phyloP scores from a whole-genome alignment of 2,888 invertebrate species.

The Nomada ruficornis region DNA sequence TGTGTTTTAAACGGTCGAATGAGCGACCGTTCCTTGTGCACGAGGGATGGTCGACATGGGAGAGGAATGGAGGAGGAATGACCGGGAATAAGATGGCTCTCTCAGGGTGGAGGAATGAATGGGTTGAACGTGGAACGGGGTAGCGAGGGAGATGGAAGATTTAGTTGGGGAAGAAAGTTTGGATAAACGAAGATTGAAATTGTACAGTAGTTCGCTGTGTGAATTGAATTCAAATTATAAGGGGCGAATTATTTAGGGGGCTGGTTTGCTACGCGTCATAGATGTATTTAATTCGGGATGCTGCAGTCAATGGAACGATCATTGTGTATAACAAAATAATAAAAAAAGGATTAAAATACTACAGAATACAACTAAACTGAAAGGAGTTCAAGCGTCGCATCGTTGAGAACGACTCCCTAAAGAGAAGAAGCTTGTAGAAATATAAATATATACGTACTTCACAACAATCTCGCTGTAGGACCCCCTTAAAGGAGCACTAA shows the following conservation, averaged over 20 bases:
- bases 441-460: too few species aligned
- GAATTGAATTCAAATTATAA: neutral
- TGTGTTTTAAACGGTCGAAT: slow-evolving; percentile 45
- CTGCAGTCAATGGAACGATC: too few species aligned
- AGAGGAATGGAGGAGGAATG: slow-evolving; percentile 22
- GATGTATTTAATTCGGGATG: too few species aligned
- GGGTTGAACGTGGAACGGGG: neutral
- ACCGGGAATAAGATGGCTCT: slow-evolving; percentile 11
- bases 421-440: too few species aligned
- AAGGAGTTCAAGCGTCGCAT: too few species aligned
- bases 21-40: slow-evolving; percentile 10
- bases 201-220: neutral
- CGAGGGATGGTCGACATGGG: slow-evolving; percentile 13
- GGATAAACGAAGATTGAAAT: neutral
- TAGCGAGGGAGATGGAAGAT: neutral
- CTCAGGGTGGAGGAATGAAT: neutral
- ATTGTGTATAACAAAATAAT: too few species aligned
- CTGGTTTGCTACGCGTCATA: too few species aligned
- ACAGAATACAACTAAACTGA: too few species aligned
- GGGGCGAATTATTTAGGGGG: neutral
- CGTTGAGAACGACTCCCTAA: too few species aligned
- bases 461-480: too few species aligned
- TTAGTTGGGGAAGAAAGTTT: neutral
- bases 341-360: too few species aligned
- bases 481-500: too few species aligned